Percentiles rank a stretch among this genome's conserved stretches.
These are phyloP conservation scores for Mormyrus lacerda DNA, from an alignment of 2,113 vertebrate genomes.

Conservation along the genomic window DNA sequence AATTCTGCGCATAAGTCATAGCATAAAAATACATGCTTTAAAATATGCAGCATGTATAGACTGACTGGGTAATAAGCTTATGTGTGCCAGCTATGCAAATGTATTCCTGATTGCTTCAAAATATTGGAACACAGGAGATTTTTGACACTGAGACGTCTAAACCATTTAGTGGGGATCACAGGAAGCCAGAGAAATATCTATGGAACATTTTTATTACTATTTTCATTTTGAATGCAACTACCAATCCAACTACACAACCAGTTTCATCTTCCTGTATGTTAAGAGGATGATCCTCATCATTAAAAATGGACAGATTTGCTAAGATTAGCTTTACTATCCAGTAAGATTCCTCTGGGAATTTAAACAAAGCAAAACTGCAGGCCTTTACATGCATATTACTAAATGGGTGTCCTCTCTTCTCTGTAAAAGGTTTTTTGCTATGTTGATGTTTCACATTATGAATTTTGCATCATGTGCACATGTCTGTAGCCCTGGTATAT, in stretches of 20 bases:
- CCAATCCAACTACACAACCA: not conserved
- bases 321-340: not conserved
- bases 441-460: no score
- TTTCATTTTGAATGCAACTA: not conserved
- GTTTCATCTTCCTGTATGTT: not conserved
- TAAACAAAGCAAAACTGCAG: not conserved
- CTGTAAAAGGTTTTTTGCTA: no score
- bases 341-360: not conserved
- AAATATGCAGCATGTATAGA: conserved; percentile 6
- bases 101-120: not conserved
- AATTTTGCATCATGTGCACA: no score
- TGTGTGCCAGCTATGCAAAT: not conserved
- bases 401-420: not conserved
- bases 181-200: not conserved
- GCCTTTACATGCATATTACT: not conserved
- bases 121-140: not conserved
- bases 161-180: not conserved
- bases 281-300: not conserved
- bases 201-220: not conserved
- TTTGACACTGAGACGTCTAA: not conserved
- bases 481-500: no score
- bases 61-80: not conserved
- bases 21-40: not conserved
- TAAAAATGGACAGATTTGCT: not conserved
- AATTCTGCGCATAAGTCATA: conserved; percentile 1